phyloP scores from a whole-genome alignment of 2,797 vertebrate species.

The Notamacropus eugenii region DNA sequence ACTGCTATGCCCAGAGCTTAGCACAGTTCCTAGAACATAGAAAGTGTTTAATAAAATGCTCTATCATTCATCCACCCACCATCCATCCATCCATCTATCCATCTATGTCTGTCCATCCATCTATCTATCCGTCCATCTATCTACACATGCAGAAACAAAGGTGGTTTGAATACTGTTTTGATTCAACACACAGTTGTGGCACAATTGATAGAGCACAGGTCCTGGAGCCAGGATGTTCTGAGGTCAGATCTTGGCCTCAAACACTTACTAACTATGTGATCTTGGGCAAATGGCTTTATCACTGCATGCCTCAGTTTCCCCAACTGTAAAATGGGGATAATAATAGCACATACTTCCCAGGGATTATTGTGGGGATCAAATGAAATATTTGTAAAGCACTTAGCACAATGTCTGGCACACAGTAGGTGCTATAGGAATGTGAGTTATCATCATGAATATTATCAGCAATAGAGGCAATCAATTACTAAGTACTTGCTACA shows the following conservation, averaged over 20 bases:
- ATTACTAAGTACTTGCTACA: background rate
- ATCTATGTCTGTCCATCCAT: background rate
- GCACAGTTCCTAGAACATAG: background rate
- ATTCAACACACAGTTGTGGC: background rate
- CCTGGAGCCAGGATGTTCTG: background rate
- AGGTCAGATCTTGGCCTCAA: background rate
- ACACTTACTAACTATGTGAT: background rate
- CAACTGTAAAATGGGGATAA: background rate
- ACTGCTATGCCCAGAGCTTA: background rate
- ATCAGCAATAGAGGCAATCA: background rate
- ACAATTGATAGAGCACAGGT: background rate
- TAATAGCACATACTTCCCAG: background rate
- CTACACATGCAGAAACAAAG: background rate
- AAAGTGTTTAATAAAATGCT: background rate
- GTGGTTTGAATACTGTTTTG: background rate
- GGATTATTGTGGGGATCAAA: background rate
- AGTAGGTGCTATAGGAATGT: background rate
- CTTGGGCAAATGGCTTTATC: background rate
- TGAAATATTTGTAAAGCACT: background rate
- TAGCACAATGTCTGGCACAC: background rate
- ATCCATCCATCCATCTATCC: background rate
- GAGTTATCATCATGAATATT: background rate
- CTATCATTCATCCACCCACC: background rate
- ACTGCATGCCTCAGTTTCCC: background rate
- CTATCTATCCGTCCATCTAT: background rate